These are phyloP conservation scores for Monopis laevigella DNA, from an alignment of 2,888 invertebrate species.

Conservation along the genomic window DNA sequence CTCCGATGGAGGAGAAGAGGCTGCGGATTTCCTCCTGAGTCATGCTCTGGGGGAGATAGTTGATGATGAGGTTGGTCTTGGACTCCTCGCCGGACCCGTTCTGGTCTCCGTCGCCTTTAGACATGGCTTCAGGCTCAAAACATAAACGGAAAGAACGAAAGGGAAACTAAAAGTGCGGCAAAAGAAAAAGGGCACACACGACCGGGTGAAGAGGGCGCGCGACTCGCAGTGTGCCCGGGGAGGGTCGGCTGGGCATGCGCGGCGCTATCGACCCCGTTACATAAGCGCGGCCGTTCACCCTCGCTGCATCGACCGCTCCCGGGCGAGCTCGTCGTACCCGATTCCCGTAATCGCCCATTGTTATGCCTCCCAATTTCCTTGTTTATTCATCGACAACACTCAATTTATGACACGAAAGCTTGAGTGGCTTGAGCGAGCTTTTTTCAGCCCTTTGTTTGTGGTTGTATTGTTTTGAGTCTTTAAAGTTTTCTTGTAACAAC, in stretches of 20 bases:
- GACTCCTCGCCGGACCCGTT: constrained; percentile 91
- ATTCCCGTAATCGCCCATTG: constrained; percentile 9
- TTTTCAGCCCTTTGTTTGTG: no score
- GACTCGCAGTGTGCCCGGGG: constrained; percentile 46
- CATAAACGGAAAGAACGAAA: constrained; percentile 68
- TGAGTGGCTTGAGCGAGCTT: no score
- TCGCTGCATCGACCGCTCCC: constrained; percentile 39
- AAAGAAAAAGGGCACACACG: constrained; percentile 55
- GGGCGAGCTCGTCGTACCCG: no score
- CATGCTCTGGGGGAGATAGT: constrained; percentile 99
- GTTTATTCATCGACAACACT: no score
- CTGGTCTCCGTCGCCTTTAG: constrained; percentile 87
- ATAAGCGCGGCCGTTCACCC: constrained; percentile 60
- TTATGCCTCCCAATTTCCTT: no score
- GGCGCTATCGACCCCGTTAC: constrained; percentile 33
- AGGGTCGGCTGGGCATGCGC: constrained; percentile 16
- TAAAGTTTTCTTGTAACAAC: no score
- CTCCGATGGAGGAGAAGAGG: constrained; percentile 97
- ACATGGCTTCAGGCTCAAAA: constrained; percentile 74
- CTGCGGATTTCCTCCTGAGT: constrained; percentile 99
- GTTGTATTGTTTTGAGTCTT: no score
- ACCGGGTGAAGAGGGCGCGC: constrained; percentile 59
- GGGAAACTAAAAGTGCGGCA: constrained; percentile 67
- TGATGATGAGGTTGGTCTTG: constrained; percentile 98
- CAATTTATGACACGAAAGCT: no score